Base-by-base conservation (phyloP, 2,888 invertebrate genomes). In the Bellardia pandia region DNA sequence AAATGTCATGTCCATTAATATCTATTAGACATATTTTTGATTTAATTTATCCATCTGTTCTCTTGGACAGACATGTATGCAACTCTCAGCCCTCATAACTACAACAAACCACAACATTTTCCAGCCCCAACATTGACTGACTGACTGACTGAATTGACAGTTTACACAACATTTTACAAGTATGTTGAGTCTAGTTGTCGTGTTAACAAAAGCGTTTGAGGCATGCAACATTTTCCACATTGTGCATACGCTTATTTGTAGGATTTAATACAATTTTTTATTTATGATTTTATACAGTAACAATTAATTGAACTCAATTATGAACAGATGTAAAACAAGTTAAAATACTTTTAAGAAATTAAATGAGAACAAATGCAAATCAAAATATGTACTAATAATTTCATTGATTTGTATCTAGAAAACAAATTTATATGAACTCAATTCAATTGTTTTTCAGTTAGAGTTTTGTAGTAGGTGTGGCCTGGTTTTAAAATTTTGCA, bases 301-400 rank as follows among this genome's bases (percentile, higher is more conserved):
- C 85, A 75, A 75, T 82, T 85, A 85, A 85, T 78, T 81, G 85
- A 81, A 75, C 64, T 81, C 75, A 84, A 87, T 80, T 87, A 81
- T 74, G 48, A 69, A 72, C 86, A 87, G 84, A 84, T 86, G 16
- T 42, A 40, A 37, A 60, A 51, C 45, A 71, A 71, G 40, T 58
- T 75, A 68, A 58, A 81, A 58, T 51, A 16, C 66, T 58, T 42
- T 81, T 72, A 71, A 16, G 45, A 7, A 56, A 7, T 56, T 23
- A 2, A 56, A 56, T 1, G 33, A 37, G 13, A 33, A 33, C 37
- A 72, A 53, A 53, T 60, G 13, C 23, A 58, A 58, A 71, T 62
- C 60, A 51, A 71, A 71, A 62, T 53, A 69, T 30, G 23, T 74
- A 56, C 75, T 62, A 75, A 66, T 60, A 79, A 79, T 69, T 79